Evolutionary conservation across 2,113 vertebrate genomes (phyloP), one percentile per base, ranked within the genome.

Genomic region (Cynocephalus volans): DNA sequence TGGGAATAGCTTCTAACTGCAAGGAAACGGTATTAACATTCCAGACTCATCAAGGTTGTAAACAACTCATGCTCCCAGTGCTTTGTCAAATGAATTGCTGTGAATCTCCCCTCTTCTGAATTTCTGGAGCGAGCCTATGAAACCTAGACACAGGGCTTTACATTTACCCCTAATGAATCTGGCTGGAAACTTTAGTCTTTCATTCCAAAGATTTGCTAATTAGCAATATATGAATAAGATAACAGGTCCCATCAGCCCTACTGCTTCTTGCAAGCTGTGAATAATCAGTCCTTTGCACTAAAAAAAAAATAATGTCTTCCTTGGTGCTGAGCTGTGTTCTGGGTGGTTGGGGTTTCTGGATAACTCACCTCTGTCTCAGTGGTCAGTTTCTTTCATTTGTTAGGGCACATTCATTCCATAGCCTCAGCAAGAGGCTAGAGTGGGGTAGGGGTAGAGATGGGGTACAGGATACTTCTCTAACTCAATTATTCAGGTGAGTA

Each of bases 141-240:
- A 60, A 52, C 4, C 26, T 50, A 70, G 18, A 48, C 15, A 50
- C 24, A 77, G 23, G 15, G n/a, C 8, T 96, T 69, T 17, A n/a
- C 31, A 31, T 52, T 41, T 60, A 48, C 31, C 19, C 36, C 24
- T 77, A 9, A n/a, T 48, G 79, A 48, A 52, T 73, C 36, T 54
- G 23, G 65, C 62, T 45, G 12, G 72, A 81, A 85, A 77, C 4
- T 19, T 70, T 69, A 65, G 26, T 52, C 26, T 87, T 33, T 84
- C 77, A 82, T 72, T 75, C 45, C 69, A 83, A 88, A 73, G 48
- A 56, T 52, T 36, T 88, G 58, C 52, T 96, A 23, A 87, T 72
- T 81, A 50, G 60, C 10, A 41, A 65, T 28, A 45, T 28, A 56
- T 5, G 7, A 52, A 81, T 82, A 48, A 60, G 4, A 17, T 23